A percentile compares a stretch with the other conserved stretches of the same genome.
phyloP scores from a whole-genome alignment of 2,888 invertebrate species.

The Smittia sp. region DNA sequence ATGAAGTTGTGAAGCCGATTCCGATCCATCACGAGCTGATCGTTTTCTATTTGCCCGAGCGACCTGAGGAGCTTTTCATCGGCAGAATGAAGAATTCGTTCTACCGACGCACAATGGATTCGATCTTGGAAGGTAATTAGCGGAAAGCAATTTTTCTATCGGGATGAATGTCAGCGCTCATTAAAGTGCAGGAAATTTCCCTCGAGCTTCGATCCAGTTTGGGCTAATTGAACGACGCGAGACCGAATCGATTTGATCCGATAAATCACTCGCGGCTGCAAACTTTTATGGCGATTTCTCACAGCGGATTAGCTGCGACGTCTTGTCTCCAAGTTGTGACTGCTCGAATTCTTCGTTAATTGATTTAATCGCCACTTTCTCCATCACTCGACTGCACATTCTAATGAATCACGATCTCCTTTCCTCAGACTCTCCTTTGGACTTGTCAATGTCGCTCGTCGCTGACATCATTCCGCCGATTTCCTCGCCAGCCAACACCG shows the following conservation, averaged over 20 bases:
- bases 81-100: slow-evolving; percentile 78
- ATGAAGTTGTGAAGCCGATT: slow-evolving; percentile 82
- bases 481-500: slow-evolving; percentile 71
- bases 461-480: slow-evolving; percentile 69
- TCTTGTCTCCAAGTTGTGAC: slow-evolving; percentile 9
- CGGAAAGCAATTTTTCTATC: not conserved
- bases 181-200: not conserved
- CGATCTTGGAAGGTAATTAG: slow-evolving; percentile 78
- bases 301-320: slow-evolving; percentile 12
- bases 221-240: not conserved
- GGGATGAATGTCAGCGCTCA: slow-evolving; percentile 4
- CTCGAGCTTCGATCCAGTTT: not conserved
- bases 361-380: slow-evolving; percentile 34
- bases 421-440: slow-evolving; percentile 77
- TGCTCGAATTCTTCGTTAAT: slow-evolving; percentile 29
- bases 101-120: slow-evolving; percentile 84
- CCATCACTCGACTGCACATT: not conserved
- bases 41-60: slow-evolving; percentile 79
- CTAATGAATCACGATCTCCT: slow-evolving; percentile 44
- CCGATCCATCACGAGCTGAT: slow-evolving; percentile 85
- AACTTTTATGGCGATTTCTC: not conserved
- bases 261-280: slow-evolving; percentile 12
- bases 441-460: slow-evolving; percentile 79
- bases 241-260: slow-evolving; percentile 1
- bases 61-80: slow-evolving; percentile 77